Evolutionary conservation across 2,113 vertebrate species (phyloP).

Genomic region (Clupea harengus): DNA sequence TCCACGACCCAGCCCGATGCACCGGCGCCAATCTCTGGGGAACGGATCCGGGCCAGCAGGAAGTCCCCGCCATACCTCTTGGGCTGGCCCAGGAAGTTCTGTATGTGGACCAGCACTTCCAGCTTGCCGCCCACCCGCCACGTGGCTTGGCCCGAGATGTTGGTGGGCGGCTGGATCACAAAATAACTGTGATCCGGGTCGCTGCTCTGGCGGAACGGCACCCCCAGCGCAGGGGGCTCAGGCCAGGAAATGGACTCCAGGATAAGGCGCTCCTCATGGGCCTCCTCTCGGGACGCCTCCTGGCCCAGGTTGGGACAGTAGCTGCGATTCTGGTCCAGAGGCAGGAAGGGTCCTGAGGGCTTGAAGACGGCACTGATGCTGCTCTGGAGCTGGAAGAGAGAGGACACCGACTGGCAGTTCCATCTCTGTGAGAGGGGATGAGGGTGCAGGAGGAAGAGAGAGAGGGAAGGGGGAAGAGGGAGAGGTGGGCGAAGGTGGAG

Average conservation of each 20-base stretch:
- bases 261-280: constrained; percentile 77
- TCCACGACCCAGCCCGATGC: constrained; percentile 83
- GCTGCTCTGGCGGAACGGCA: constrained; percentile 74
- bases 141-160: constrained; percentile 14
- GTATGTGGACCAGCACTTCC: constrained; percentile 81
- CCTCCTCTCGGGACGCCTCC: constrained; percentile 75
- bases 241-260: constrained; percentile 82
- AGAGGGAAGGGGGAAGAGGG: not conserved
- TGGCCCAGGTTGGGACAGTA: constrained; percentile 80
- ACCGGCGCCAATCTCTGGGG: constrained; percentile 80
- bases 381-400: constrained; percentile 66
- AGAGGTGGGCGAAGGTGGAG: not conserved
- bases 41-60: constrained; percentile 84
- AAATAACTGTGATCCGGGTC: constrained; percentile 85
- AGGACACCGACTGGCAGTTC: constrained; percentile 66
- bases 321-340: constrained; percentile 62
- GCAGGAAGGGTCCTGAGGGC: constrained; percentile 17
- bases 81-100: constrained; percentile 84
- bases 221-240: constrained; percentile 51
- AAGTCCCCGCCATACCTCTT: constrained; percentile 93
- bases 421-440: constrained; percentile 59
- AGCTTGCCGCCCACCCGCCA: constrained; percentile 82
- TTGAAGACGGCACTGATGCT: constrained; percentile 58
- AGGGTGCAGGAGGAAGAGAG: not conserved
- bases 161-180: constrained; percentile 69